Conservation (phyloP, 37 sponge, comb jelly and placozoan genomes). For the Bolinopsis microptera region DNA sequence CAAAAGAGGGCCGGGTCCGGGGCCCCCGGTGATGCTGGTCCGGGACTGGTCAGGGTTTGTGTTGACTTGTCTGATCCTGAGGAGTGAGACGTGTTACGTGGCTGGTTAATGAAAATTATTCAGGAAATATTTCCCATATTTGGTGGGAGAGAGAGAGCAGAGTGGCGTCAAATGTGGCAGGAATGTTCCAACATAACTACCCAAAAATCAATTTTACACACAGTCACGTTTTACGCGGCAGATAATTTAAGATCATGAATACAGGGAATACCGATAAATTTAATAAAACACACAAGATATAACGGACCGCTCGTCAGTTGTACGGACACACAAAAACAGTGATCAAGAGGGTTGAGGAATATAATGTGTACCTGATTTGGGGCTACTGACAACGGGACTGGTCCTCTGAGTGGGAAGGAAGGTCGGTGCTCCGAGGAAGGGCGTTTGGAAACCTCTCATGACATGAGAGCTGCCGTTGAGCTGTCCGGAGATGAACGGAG, state of each 20-base stretch:
- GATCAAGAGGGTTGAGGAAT: no score
- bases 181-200: background rate
- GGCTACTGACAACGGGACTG: background rate
- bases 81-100: background rate
- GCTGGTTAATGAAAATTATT: background rate
- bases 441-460: background rate
- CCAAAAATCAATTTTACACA: background rate
- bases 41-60: background rate
- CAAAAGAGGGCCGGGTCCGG: slow-evolving; percentile 27
- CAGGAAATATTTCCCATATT: background rate
- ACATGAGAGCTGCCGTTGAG: background rate
- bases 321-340: no score
- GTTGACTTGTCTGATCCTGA: slow-evolving; percentile 38
- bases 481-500: background rate
- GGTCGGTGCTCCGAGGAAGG: background rate
- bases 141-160: no score
- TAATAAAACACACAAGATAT: no score
- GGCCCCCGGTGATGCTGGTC: background rate
- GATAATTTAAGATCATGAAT: background rate
- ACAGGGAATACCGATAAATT: background rate
- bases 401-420: background rate
- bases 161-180: background rate
- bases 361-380: slow-evolving; percentile 15
- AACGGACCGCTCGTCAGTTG: no score
- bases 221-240: background rate